Percentiles rank a stretch among this genome's conserved stretches.
These are phyloP conservation scores for Lydus trimaculatus DNA, from an alignment of 2,888 invertebrate genomes.

Conservation along the genomic window DNA sequence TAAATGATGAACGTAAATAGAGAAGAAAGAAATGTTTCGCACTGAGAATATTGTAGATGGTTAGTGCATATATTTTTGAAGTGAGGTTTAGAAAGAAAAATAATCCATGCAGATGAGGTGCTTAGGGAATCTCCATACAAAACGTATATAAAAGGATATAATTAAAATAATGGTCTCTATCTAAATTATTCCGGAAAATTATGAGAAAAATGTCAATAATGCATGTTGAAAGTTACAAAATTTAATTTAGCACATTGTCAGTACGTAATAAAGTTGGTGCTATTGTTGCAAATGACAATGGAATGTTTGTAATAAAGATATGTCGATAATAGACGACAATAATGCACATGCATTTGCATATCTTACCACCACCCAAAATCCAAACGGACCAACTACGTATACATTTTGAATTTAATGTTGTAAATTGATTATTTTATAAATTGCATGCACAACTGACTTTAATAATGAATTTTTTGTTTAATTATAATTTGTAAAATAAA, in stretches of 20 bases:
- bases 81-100: neutral
- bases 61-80: neutral
- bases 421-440: neutral
- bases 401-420: neutral
- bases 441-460: neutral
- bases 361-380: slow-evolving; percentile 37
- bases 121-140: neutral
- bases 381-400: slow-evolving; percentile 16
- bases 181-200: neutral
- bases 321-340: neutral
- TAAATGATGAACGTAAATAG: slow-evolving; percentile 31
- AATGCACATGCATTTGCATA: slow-evolving; percentile 7
- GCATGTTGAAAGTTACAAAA: neutral
- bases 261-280: neutral
- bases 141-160: neutral
- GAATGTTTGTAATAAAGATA: neutral
- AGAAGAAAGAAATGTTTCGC: neutral
- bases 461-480: neutral
- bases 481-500: slow-evolving; percentile 19
- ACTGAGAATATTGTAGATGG: neutral
- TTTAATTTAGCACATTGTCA: neutral
- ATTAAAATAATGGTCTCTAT: neutral
- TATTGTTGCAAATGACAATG: neutral
- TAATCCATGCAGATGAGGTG: neutral
- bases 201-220: neutral